Base-by-base conservation (phyloP, 2,113 vertebrate species). In the Podocnemis expansa region DNA sequence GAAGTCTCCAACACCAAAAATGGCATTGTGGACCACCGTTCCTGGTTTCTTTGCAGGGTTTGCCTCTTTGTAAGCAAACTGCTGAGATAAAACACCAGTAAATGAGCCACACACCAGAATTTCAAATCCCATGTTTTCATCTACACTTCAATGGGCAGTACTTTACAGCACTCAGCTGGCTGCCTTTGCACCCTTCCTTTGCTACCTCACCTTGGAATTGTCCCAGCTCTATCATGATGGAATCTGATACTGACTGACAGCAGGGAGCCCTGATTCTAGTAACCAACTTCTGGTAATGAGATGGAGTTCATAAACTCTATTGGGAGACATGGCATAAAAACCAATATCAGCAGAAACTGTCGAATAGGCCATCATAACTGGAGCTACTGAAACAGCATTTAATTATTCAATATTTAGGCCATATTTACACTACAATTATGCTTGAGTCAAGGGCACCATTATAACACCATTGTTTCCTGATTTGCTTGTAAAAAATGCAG, bases 401-500 rank as follows among this genome's bases (percentile, higher is more conserved):
- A 24, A 24, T 80, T n/a, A 38, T 27, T 5, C 7, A 45, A 51
- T 6, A 55, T 84, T n/a, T 14, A 78, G 41, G 3, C 38, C n/a
- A 27, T 78, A 16, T n/a, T 2, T 43, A 16, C 2, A 0, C 25
- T 41, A 58, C 8, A 82, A 17, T 9, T 38, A 16, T 16, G 45
- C 6, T 75, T 52, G 22, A 27, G 60, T 78, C 22, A 86, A 45
- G 81, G 87, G 54, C 0, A 5, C 73, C 63, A 41, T 88, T 19
- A 63, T 4, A 78, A 1, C 0, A 4, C 11, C 13, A 38, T 9
- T 6, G 6, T 8, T 25, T n/a, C 51, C 12, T 76, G 22, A 76
- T 12, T 27, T 25, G 13, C 24, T 45, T 75, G 6, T 21, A 41
- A n/a, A 4, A 84, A 82, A 34, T 25, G 82, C 63, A 45, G 3